Evolutionary conservation across 2,888 invertebrate genomes (phyloP).

Genomic region (Rhamnusium bicolor): DNA sequence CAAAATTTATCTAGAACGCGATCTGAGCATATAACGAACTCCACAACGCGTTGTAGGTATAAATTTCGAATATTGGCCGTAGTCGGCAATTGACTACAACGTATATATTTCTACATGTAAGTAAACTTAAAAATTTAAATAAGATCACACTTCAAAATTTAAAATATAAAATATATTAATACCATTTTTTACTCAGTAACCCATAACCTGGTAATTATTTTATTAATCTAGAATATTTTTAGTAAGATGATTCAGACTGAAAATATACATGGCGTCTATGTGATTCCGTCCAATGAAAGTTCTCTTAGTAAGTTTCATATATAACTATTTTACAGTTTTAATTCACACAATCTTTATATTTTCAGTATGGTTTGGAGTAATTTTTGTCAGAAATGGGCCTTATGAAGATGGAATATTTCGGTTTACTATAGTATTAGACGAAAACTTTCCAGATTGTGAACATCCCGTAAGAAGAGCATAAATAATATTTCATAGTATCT

Average conservation of each 20-base stretch:
- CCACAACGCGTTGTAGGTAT: too few relatives aligned
- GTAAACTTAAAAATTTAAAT: too few relatives aligned
- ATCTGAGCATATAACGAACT: too few relatives aligned
- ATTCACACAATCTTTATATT: conserved; percentile 5
- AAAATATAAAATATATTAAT: too few relatives aligned
- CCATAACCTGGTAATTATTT: too few relatives aligned
- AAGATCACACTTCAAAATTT: too few relatives aligned
- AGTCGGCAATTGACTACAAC: too few relatives aligned
- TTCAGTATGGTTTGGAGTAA: conserved; percentile 92
- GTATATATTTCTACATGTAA: too few relatives aligned
- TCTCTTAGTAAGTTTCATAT: conserved; percentile 80
- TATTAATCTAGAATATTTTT: conserved; percentile 66
- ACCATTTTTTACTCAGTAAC: too few relatives aligned
- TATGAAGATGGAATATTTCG: conserved; percentile 94
- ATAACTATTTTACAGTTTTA: neutral
- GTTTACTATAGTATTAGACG: conserved; percentile 89
- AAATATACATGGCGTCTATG: conserved; percentile 90
- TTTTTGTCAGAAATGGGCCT: conserved; percentile 90
- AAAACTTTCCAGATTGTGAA: conserved; percentile 87
- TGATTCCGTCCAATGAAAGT: conserved; percentile 91
- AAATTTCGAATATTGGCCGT: too few relatives aligned
- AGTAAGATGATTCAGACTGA: conserved; percentile 90
- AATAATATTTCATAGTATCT: too few relatives aligned
- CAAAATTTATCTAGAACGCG: too few relatives aligned
- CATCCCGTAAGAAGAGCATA: conserved; percentile 86